A percentile compares a stretch with the other conserved stretches of the same genome.
These are phyloP conservation scores for Syngnathus acus DNA, from an alignment of 2,797 vertebrate species.

Conservation along the genomic window DNA sequence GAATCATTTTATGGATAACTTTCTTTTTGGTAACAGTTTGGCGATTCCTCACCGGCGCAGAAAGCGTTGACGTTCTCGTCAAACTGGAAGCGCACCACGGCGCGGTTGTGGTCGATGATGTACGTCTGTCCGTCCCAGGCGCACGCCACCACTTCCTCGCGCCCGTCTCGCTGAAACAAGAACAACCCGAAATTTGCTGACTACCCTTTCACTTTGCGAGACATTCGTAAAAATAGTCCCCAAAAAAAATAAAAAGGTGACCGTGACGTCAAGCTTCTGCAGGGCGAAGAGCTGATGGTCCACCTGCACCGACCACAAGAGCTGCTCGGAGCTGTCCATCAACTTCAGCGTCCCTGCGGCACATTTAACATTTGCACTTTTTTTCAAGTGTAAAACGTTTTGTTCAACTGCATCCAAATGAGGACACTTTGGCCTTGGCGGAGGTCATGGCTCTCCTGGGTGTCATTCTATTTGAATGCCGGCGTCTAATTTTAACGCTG, in stretches of 20 bases:
- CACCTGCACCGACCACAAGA: conserved; percentile 96
- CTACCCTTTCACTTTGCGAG: too few relatives aligned
- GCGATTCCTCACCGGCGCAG: conserved; percentile 80
- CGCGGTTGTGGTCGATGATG: conserved; percentile 91
- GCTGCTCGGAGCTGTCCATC: conserved; percentile 90
- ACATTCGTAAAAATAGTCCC: too few relatives aligned
- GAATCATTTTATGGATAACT: too few relatives aligned
- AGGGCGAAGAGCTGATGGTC: conserved; percentile 96
- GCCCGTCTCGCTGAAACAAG: conserved; percentile 80
- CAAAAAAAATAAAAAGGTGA: conserved; percentile 54
- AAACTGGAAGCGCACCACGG: conserved; percentile 92
- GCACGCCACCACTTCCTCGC: conserved; percentile 94
- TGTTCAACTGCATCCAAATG: neutral
- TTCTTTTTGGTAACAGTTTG: too few relatives aligned
- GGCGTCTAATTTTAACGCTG: neutral
- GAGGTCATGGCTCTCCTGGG: neutral
- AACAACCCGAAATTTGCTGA: conserved; percentile 5
- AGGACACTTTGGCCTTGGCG: neutral
- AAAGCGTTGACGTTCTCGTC: conserved; percentile 97
- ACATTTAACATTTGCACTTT: neutral
- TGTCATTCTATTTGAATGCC: neutral
- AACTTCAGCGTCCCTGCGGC: conserved; percentile 85
- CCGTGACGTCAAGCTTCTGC: conserved; percentile 93
- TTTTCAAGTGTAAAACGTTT: too few relatives aligned
- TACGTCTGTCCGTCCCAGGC: conserved; percentile 98